Base-by-base conservation (phyloP, 2,888 invertebrate species). In the Protophormia terraenovae region DNA sequence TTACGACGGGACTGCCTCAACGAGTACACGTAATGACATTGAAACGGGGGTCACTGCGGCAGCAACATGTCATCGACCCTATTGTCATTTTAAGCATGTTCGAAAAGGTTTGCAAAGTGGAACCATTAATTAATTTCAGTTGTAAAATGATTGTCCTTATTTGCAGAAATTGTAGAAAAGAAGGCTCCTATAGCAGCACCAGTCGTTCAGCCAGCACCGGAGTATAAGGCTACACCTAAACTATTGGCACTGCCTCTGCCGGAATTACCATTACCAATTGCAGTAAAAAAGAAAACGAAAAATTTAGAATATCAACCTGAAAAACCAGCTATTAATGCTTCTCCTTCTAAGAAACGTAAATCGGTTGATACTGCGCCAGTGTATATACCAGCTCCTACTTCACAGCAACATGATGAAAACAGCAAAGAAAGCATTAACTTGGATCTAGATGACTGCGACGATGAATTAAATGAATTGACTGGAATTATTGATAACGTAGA, bases 31-130 rank as follows among this genome's bases (percentile, higher is more conserved):
- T 84, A 80, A 76, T 72, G 84, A 72, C 66, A 82, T 41, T 82
- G 78, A 79, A 66, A 22, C 78, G 4, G 82, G 96, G 96, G 89
- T 94, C 97, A 89, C 97, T 97, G 32, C 96, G 97, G 97, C 93
- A 97, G 96, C 95, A 85, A 93, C 95, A 69, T 98, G 98, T 93
- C 96, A 96, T 88, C 94, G 98, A 89, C 97, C 98, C 24, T 97
- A 98, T 93, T 98, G 98, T 93, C 98, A 98, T 93, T 98, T 97
- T 93, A 95, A 96, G 90, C 98, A 98, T 93, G 94, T 95, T 88
- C 96, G 95, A 90, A 96, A 95, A 93, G 96, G 96, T 94, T 88
- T 87, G n/a, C n/a, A n/a, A 87, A 29, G 19, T 45, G 7, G 19
- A 47, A 16, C 3, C 22, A 35, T 35, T 6, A 5, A 41, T 41